Base-by-base conservation (phyloP, 2,888 invertebrate genomes). In the Sinohyriopsis cumingii region DNA sequence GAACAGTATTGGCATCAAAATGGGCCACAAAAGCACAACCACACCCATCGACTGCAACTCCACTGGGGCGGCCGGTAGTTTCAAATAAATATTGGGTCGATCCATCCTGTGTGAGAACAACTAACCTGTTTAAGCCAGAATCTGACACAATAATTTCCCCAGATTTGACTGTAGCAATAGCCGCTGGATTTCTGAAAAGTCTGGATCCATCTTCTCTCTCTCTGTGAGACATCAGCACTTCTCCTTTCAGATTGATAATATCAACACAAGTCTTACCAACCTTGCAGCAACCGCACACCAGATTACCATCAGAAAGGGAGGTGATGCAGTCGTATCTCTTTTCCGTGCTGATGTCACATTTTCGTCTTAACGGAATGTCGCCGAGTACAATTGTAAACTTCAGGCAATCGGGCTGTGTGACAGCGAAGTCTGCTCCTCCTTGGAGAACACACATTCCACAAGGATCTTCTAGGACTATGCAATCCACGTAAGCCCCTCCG, bases 241-340 rank as follows among this genome's bases (percentile, higher is more conserved):
- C 74, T 15, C 78, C 81, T 59, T 76, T 71, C 56, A 63, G 67
- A 33, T 78, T 77, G 25, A 80, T 65, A 22, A 81, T 67, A 66
- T 81, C 80, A 9, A 81, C 78, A 2, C 71, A 79, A 24, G 76
- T 67, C 7, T 71, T 59, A 0, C 76, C 76, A 15, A 79, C 22
- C 56, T 77, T 76, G 62, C 78, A 80, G 67, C 81, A 81, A 0
- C 80, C 78, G 15, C 74, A 79, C 3, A 77, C 76, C 28, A 79
- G 70, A 60, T 75, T 73, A 15, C 63, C 57, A 25, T 79, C 79
- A 53, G 78, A 77, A 22, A 78, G 55, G 54, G 75, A 73, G 12
- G 76, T 53, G 12, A 81, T 68, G 28, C 78, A 71, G 62, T 80
- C 73, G 62, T 81, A 80, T 59, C 76, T 81, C 71, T 79, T 80